Evolutionary conservation across 2,113 vertebrate genomes (phyloP), one percentile per base, ranked within the genome.

Genomic region (Cairina moschata): DNA sequence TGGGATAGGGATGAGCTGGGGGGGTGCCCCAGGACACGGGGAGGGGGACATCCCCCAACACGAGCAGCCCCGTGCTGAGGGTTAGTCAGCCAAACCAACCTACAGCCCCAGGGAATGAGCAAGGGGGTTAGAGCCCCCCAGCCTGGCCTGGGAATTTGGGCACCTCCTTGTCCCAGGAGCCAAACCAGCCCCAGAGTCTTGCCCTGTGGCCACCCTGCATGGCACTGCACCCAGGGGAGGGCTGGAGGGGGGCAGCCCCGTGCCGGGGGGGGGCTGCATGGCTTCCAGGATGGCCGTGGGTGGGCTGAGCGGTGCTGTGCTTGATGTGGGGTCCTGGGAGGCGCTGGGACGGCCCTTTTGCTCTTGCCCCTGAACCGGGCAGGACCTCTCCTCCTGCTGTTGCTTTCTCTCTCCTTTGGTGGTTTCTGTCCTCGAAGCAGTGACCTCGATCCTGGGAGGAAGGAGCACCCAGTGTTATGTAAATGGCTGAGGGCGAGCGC

Each of bases 391-490:
- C 46, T 65, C 44, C 31, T 1, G 0, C 18, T 56, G 29, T 42
- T 66, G 34, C 68, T 29, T 69, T 66, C n/a, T 69, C n/a, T 48
- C 40, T 52, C 31, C 26, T 42, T 31, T 29, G 31, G 63, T 34
- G 94, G 54, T 81, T 95, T 94, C 84, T 11, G 71, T 82, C 60
- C 72, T 94, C 34, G 17, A 38, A 88, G 55, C 31, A 26, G 82
- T 80, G 95, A 93, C 91, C 93, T 91, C 22, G 7, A 96, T 96
- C 20, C 90, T 88, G 3, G 0, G 68, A 90, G 79, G 73, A 80
- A 94, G 82, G 17, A 8, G 83, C 66, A 84, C 86, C 11, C 6
- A 1, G 50, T 60, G 17, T 96, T 93, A 82, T 3, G 50, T 91
- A 96, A 94, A 93, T 0, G 15, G 42, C 60, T 68, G 86, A 72